phyloP scores from a whole-genome alignment of 2,797 vertebrate species.

The Rhyacichthys aspro region DNA sequence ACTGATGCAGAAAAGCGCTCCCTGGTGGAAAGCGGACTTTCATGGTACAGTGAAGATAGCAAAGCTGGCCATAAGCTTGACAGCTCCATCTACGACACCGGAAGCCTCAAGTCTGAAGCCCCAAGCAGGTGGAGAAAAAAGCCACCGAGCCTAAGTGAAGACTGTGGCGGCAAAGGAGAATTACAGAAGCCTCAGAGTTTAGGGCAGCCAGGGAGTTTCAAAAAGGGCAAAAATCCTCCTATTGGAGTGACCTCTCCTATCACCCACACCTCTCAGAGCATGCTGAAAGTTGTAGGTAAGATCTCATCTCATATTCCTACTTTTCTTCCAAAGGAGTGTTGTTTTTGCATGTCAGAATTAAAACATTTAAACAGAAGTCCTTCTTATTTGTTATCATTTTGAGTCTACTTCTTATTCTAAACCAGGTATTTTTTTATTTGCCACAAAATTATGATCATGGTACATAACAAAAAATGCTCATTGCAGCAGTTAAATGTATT shows the following conservation, averaged over 20 bases:
- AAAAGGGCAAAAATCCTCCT: constrained; percentile 90
- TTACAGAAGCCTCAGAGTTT: constrained; percentile 90
- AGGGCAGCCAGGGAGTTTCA: constrained; percentile 86
- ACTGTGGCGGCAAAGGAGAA: constrained; percentile 79
- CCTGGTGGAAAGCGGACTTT: constrained; percentile 93
- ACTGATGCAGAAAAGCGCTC: constrained; percentile 98
- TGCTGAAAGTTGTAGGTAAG: constrained; percentile 93
- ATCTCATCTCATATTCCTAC: not conserved
- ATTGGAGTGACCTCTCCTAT: constrained; percentile 96
- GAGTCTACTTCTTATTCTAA: no score
- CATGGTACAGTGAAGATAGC: constrained; percentile 94
- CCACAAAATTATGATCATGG: no score
- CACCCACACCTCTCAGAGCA: constrained; percentile 92
- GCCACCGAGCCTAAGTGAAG: constrained; percentile 78
- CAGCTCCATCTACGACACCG: constrained; percentile 85
- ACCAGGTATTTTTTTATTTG: no score
- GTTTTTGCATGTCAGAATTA: not conserved
- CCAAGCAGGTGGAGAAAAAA: constrained; percentile 95
- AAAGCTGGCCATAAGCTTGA: constrained; percentile 85
- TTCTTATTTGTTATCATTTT: not conserved
- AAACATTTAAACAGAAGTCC: not conserved
- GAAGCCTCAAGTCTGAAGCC: constrained; percentile 92
- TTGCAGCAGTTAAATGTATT: not conserved
- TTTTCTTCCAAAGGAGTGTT: not conserved
- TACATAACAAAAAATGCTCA: no score